These are phyloP conservation scores for Nebria brevicollis DNA, from an alignment of 2,888 invertebrate genomes.

Conservation along the genomic window DNA sequence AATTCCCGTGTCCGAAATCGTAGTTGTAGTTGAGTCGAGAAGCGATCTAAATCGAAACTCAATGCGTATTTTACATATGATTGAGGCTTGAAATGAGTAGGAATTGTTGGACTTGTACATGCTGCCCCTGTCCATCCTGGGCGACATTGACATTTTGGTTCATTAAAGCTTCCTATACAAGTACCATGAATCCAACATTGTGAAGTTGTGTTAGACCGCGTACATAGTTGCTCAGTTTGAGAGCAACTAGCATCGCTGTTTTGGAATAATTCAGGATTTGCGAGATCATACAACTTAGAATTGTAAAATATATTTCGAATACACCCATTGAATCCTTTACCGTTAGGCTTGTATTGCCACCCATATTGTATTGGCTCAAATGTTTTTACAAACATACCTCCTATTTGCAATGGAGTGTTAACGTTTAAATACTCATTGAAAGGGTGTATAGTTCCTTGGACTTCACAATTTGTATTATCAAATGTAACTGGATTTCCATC, in stretches of 20 bases:
- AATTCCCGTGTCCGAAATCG: slow-evolving; percentile 93
- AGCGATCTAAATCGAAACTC: slow-evolving; percentile 92
- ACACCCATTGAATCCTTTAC: slow-evolving; percentile 95
- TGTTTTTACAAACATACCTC: slow-evolving; percentile 90
- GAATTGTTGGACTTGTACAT: slow-evolving; percentile 85
- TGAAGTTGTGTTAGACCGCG: slow-evolving; percentile 84
- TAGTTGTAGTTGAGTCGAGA: slow-evolving; percentile 91
- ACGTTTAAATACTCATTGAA: slow-evolving; percentile 97
- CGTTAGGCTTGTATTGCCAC: slow-evolving; percentile 91
- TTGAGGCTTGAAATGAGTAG: slow-evolving; percentile 91
- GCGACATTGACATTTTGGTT: slow-evolving; percentile 91
- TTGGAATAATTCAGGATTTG: slow-evolving; percentile 88
- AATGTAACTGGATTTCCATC: slow-evolving; percentile 90
- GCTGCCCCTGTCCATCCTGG: slow-evolving; percentile 95
- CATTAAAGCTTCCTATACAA: slow-evolving; percentile 89
- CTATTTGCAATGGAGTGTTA: slow-evolving; percentile 94
- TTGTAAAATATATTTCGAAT: slow-evolving; percentile 96
- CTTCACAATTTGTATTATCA: slow-evolving; percentile 90
- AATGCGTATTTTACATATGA: slow-evolving; percentile 97
- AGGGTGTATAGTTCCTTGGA: slow-evolving; percentile 88
- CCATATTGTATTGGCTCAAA: slow-evolving; percentile 89
- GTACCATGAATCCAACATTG: slow-evolving; percentile 95
- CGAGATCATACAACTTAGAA: slow-evolving; percentile 94
- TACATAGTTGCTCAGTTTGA: slow-evolving; percentile 92
- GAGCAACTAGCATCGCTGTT: slow-evolving; percentile 92